These are phyloP conservation scores for Temnothorax unifasciatus DNA, from an alignment of 2,888 invertebrate genomes.

Conservation along the genomic window DNA sequence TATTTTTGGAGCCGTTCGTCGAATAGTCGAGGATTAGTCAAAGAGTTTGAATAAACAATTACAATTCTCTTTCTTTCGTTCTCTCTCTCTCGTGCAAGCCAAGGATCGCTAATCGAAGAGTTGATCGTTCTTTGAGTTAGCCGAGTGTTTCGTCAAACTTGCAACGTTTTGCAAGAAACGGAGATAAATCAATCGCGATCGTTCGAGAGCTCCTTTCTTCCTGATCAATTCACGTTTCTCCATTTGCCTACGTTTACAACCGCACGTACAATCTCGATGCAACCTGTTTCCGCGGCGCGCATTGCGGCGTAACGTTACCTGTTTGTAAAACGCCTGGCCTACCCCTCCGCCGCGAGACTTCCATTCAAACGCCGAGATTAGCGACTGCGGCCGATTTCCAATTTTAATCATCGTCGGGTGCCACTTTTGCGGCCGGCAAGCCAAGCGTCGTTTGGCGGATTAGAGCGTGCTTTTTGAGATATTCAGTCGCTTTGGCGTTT, in stretches of 20 bases:
- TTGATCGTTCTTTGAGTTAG: neutral
- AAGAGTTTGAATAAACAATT: neutral
- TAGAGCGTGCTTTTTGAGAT: constrained; percentile 14
- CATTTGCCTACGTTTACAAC: neutral
- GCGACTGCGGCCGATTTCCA: constrained; percentile 2
- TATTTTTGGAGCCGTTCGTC: neutral
- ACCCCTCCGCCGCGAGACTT: neutral
- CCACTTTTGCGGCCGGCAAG: neutral
- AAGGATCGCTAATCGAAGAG: neutral
- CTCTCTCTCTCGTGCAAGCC: neutral
- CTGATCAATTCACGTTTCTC: constrained; percentile 16
- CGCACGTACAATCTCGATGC: neutral
- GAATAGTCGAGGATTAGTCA: neutral
- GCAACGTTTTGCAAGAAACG: neutral
- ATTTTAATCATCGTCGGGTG: constrained; percentile 25
- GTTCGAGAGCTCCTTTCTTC: neutral
- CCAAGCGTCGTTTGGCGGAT: neutral
- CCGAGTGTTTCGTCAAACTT: neutral
- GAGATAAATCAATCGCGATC: constrained; percentile 11
- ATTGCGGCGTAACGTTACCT: constrained; percentile 26
- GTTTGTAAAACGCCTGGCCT: neutral
- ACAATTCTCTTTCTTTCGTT: neutral
- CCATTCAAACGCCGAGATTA: constrained; percentile 30
- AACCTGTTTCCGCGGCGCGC: constrained; percentile 26
- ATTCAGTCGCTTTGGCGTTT: constrained; percentile 22